Percentiles rank a stretch among this genome's conserved stretches.
Evolutionary conservation across 2,888 invertebrate genomes (phyloP).

Genomic region (Choristoneura rosaceana): DNA sequence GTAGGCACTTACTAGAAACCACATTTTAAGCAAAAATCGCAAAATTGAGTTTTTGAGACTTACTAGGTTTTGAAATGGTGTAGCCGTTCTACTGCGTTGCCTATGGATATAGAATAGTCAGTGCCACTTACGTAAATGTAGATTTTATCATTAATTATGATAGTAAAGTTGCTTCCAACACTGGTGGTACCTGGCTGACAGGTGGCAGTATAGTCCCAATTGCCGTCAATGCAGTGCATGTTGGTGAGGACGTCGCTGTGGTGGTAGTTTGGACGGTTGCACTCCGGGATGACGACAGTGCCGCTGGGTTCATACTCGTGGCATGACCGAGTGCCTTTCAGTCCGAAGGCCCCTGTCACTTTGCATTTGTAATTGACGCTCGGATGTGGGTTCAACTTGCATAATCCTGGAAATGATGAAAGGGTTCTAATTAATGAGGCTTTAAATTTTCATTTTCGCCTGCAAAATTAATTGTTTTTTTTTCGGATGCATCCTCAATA

Average conservation of each 20-base stretch:
- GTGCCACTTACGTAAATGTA: not conserved
- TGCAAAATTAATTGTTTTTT: too few relatives aligned
- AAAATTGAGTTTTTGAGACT: too few relatives aligned
- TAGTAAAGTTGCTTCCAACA: not conserved
- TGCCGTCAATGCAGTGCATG: conserved; percentile 7
- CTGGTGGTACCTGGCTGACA: conserved; percentile 10
- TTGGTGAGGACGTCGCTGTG: not conserved
- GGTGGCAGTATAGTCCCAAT: not conserved
- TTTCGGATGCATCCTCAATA: too few relatives aligned
- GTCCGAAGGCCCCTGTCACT: not conserved
- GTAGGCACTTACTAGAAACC: too few relatives aligned
- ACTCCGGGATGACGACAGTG: not conserved
- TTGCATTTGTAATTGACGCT: conserved; percentile 8
- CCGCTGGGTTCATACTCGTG: not conserved
- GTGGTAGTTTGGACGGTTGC: conserved; percentile 6
- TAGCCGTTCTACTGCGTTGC: too few relatives aligned
- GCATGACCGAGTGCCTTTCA: not conserved
- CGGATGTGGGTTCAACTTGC: not conserved
- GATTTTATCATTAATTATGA: not conserved
- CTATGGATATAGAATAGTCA: not conserved
- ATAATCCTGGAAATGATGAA: conserved; percentile 5
- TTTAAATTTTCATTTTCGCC: too few relatives aligned
- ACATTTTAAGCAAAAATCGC: too few relatives aligned
- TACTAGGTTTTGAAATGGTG: too few relatives aligned
- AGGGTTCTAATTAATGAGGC: too few relatives aligned